A percentile compares a stretch with the other conserved stretches of the same genome.
phyloP scores from a whole-genome alignment of 1,140 invertebrate species.

The Plutomurus gul region DNA sequence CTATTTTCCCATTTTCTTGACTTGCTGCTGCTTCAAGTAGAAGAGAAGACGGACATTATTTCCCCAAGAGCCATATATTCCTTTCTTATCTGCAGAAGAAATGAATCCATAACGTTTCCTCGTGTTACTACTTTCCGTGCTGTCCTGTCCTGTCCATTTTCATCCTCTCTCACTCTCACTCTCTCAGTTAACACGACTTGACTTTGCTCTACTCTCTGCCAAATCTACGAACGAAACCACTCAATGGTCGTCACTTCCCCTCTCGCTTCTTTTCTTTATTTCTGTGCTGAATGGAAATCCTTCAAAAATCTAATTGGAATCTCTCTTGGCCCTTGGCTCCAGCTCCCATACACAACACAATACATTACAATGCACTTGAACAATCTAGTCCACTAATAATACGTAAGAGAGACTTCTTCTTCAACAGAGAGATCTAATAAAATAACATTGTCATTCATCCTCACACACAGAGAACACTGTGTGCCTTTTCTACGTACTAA shows the following conservation, averaged over 20 bases:
- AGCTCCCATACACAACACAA: neutral
- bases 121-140: neutral
- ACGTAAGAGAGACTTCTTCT: no score
- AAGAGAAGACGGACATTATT: neutral
- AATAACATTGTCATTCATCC: no score
- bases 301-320: slow-evolving; percentile 23
- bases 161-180: neutral
- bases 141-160: neutral
- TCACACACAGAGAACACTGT: no score
- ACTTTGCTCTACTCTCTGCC: no score
- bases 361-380: no score
- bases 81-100: neutral
- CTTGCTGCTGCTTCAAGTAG: neutral
- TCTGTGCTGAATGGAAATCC: neutral
- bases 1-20: neutral
- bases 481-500: no score
- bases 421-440: no score
- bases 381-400: no score
- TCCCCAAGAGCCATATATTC: slow-evolving; percentile 13
- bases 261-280: no score
- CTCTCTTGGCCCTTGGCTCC: slow-evolving; percentile 8
- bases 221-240: no score
- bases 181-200: no score
- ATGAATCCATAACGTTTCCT: neutral
- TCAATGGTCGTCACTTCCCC: no score